Conservation (phyloP, 2,797 vertebrate genomes). For the Amniataba percoides region DNA sequence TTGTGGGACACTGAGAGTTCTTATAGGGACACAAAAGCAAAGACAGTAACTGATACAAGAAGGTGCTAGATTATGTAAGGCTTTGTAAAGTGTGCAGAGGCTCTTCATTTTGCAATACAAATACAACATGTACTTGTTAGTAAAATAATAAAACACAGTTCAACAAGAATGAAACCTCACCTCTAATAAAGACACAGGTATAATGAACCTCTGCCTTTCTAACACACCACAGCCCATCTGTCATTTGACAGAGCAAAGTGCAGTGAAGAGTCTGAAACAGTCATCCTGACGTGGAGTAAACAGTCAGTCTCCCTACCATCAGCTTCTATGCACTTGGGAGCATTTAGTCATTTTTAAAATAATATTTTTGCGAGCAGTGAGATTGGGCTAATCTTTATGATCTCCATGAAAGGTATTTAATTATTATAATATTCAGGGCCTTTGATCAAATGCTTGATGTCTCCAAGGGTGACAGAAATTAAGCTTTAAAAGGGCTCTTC, state of each 20-base stretch:
- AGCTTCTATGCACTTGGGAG: not conserved
- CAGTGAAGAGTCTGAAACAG: constrained; percentile 22
- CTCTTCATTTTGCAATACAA: constrained; percentile 1
- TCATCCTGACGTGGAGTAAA: constrained; percentile 4
- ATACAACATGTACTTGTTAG: not conserved
- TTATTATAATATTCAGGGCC: constrained; percentile 63
- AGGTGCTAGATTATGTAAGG: no score
- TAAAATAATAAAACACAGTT: constrained; percentile 10
- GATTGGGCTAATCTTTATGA: constrained; percentile 58
- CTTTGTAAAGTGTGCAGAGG: not conserved
- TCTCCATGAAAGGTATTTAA: constrained; percentile 59
- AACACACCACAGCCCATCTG: not conserved
- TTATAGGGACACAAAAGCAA: no score
- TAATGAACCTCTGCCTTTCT: constrained; percentile 15
- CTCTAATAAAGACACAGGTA: constrained; percentile 27
- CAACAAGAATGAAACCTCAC: not conserved
- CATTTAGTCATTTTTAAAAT: constrained; percentile 38
- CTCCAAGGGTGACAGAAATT: constrained; percentile 41
- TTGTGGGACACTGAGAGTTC: no score
- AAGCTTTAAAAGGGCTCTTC: constrained; percentile 50
- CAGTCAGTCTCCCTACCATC: not conserved
- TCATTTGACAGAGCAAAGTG: not conserved
- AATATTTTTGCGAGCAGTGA: constrained; percentile 28
- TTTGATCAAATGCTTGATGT: constrained; percentile 53
- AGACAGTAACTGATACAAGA: no score